Evolutionary conservation across 2,797 vertebrate genomes (phyloP).

Genomic region (Echiichthys vipera): DNA sequence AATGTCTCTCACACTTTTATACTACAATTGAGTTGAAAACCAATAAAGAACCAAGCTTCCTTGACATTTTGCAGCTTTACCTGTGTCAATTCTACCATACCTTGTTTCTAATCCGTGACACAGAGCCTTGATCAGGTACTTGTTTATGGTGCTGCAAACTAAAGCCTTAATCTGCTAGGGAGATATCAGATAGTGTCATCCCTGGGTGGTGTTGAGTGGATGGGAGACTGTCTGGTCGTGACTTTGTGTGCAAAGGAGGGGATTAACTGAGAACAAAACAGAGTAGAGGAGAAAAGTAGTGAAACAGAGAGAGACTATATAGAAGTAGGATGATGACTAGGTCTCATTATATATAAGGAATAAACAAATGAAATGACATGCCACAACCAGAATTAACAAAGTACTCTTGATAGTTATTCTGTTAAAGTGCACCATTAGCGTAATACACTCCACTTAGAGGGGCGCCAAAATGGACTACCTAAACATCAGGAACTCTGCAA

Average conservation of each 20-base stretch:
- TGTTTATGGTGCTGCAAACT: constrained; percentile 76
- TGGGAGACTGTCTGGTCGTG: constrained; percentile 77
- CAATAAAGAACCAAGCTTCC: constrained; percentile 70
- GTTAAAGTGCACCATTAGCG: not conserved
- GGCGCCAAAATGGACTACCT: not conserved
- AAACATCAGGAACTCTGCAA: not conserved
- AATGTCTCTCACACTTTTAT: constrained; percentile 30
- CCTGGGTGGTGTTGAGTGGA: constrained; percentile 64
- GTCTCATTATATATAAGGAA: constrained; percentile 16
- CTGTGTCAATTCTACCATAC: constrained; percentile 66
- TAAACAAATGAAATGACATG: constrained; percentile 10
- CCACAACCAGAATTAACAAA: not conserved
- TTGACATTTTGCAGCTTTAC: constrained; percentile 79
- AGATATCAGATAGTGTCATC: constrained; percentile 68
- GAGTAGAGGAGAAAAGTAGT: constrained; percentile 38
- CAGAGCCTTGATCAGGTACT: constrained; percentile 78
- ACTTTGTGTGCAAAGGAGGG: constrained; percentile 72
- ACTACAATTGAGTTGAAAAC: constrained; percentile 56
- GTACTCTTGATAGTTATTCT: not conserved
- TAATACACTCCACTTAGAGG: not conserved
- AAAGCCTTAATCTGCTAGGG: constrained; percentile 74
- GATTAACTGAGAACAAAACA: constrained; percentile 71
- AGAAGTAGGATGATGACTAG: constrained; percentile 31
- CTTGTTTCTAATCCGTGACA: constrained; percentile 80
- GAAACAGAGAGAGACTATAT: constrained; percentile 32